Evolutionary conservation across 2,113 vertebrate species (phyloP), one percentile per base, ranked within the genome.

Genomic region (Fulica atra): DNA sequence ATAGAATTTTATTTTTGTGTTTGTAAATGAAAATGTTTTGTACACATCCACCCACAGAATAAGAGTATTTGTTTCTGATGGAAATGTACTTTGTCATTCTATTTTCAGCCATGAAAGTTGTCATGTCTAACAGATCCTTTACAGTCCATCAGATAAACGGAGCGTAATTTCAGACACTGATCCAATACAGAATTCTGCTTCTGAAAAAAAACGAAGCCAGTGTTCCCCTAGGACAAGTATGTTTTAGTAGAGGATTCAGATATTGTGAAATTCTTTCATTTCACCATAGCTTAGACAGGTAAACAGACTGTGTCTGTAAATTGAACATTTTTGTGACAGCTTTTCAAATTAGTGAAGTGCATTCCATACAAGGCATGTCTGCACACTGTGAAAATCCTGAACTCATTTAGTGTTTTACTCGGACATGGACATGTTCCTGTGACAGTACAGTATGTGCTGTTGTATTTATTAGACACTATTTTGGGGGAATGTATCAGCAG

Each of bases 271-370:
- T 86, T 76, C 81, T 84, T 90, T 79, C 44, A 61, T 86, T 89
- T 89, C 68, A 56, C 48, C 31, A 3, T 77, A 53, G 66, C 94
- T 92, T 83, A 88, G 89, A 83, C 48, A 93, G 84, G 35, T 88
- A 90, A 96, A 77, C 88, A 96, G 93, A 83, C 54, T 80, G 56
- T 96, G 66, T 94, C 86, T 88, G 51, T 86, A 80, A 89, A 91
- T 28, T 72, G 51, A 86, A 79, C 44, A 16, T 76, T 81, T 80
- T 82, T 72, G 46, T 94, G 85, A 92, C 74, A 82, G 87, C 81
- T 93, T 93, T 94, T 93, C 92, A 94, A 72, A 89, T 82, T 90
- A 93, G 59, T 50, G 63, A 77, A 82, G 66, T 81, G 56, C 16
- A 21, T 74, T 86, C 86, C 79, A 40, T 61, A 56, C 19, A 65